These are phyloP conservation scores for Myopa tessellatipennis DNA, from an alignment of 2,888 invertebrate genomes.

Conservation along the genomic window DNA sequence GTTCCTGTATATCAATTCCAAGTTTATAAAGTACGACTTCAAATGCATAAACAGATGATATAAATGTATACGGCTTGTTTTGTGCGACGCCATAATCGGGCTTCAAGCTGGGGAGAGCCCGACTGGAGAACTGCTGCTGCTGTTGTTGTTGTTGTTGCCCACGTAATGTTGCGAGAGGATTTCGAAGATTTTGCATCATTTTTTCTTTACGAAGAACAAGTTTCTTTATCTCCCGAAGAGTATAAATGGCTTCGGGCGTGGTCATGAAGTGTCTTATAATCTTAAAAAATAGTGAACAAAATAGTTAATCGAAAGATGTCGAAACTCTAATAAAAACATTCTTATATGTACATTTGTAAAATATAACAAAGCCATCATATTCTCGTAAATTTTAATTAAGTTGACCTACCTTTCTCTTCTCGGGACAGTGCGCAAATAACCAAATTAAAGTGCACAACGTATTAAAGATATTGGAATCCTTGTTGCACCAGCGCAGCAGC, in stretches of 20 bases:
- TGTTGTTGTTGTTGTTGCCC: constrained; percentile 37
- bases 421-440: constrained; percentile 71
- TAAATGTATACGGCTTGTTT: constrained; percentile 64
- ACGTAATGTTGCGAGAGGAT: constrained; percentile 49
- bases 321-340: no score
- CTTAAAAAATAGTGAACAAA: constrained; percentile 49
- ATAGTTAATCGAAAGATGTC: no score
- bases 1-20: constrained; percentile 56
- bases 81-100: constrained; percentile 67
- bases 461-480: constrained; percentile 74
- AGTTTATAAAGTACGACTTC: constrained; percentile 64
- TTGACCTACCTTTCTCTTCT: constrained; percentile 59
- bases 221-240: constrained; percentile 67
- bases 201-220: constrained; percentile 67
- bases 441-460: constrained; percentile 76
- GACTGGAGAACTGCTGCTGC: constrained; percentile 52
- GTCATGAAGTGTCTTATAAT: constrained; percentile 66
- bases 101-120: constrained; percentile 62
- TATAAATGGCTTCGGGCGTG: constrained; percentile 64
- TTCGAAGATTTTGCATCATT: constrained; percentile 66
- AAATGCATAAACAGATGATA: constrained; percentile 67
- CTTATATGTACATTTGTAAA: no score
- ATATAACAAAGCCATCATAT: background rate
- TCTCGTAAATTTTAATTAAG: background rate
- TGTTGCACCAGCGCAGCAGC: constrained; percentile 77